phyloP scores from a whole-genome alignment of 2,888 invertebrate genomes.

The Eurytoma californica region DNA sequence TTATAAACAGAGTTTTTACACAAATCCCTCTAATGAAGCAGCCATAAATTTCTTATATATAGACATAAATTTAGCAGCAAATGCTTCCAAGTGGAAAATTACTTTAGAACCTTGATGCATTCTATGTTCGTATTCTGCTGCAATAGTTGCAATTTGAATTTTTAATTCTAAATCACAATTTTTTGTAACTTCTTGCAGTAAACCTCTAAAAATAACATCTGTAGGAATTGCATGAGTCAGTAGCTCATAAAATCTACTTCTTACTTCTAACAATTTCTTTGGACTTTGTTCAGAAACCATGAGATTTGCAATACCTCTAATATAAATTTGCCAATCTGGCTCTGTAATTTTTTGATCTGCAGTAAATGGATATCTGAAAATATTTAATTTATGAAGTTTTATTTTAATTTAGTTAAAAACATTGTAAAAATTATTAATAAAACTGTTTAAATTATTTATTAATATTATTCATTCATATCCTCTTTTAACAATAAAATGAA shows the following conservation, averaged over 20 bases:
- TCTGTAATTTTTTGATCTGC: constrained; percentile 87
- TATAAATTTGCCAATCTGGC: constrained; percentile 95
- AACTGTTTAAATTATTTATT: background rate
- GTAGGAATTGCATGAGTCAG: constrained; percentile 95
- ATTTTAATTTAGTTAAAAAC: constrained; percentile 11
- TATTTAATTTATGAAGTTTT: constrained; percentile 28
- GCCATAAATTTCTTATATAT: constrained; percentile 93
- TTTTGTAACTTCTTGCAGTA: constrained; percentile 88
- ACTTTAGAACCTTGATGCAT: constrained; percentile 94
- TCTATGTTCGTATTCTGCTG: constrained; percentile 94
- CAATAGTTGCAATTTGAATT: constrained; percentile 88
- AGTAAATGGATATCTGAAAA: constrained; percentile 85
- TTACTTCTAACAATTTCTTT: constrained; percentile 87
- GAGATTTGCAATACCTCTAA: constrained; percentile 90
- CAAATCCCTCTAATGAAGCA: constrained; percentile 79
- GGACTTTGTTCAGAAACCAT: constrained; percentile 92
- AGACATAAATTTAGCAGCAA: constrained; percentile 97
- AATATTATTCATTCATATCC: background rate
- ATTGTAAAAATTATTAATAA: constrained; percentile 13
- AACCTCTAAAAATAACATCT: constrained; percentile 91
- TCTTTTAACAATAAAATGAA: background rate
- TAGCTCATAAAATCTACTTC: constrained; percentile 93
- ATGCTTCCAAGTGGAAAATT: constrained; percentile 98
- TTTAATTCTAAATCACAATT: constrained; percentile 95
- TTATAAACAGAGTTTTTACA: constrained; percentile 39